phyloP scores from a whole-genome alignment of 2,888 invertebrate genomes.

The Apamea anceps region DNA sequence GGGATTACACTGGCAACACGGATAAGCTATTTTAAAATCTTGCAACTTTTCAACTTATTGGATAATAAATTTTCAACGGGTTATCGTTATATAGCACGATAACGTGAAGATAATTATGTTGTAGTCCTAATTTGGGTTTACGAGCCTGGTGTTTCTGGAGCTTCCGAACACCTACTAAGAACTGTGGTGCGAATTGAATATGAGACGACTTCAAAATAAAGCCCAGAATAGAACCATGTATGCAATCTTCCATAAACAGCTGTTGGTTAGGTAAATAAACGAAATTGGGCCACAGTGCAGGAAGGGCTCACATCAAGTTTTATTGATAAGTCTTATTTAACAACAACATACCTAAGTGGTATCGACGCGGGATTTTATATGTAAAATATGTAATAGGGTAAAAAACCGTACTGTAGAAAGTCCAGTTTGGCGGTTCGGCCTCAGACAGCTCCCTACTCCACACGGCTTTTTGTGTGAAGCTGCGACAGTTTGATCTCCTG shows the following conservation, averaged over 20 bases:
- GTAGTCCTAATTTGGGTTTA: constrained; percentile 14
- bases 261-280: constrained; percentile 8
- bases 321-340: background rate
- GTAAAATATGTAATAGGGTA: background rate
- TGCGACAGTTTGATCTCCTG: constrained; percentile 39
- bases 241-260: constrained; percentile 16
- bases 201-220: constrained; percentile 39
- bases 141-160: background rate
- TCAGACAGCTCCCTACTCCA: background rate
- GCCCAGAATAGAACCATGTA: constrained; percentile 30
- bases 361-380: background rate
- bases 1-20: constrained; percentile 9
- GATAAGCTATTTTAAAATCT: constrained; percentile 25
- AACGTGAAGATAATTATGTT: background rate
- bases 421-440: background rate
- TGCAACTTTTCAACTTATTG: background rate
- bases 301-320: background rate
- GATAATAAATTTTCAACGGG: background rate
- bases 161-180: constrained; percentile 14
- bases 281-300: background rate
- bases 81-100: background rate
- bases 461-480: constrained; percentile 23
- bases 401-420: background rate
- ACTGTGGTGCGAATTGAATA: constrained; percentile 39
- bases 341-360: background rate